Evolutionary conservation across 2,888 invertebrate species (phyloP).

Genomic region (Electrophaes corylata): DNA sequence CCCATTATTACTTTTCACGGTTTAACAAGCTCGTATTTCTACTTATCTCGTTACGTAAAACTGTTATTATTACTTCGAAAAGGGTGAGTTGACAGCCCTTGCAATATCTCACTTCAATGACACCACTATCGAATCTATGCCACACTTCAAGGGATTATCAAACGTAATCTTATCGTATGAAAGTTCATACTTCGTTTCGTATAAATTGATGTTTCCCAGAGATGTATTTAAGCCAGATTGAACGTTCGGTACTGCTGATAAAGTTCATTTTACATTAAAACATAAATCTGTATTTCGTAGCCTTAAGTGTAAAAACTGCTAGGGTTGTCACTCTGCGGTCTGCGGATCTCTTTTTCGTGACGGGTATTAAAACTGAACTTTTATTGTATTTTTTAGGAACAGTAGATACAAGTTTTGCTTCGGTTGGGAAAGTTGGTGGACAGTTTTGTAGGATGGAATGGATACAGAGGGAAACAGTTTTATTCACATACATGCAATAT

Average conservation of each 20-base stretch:
- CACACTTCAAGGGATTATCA: conserved; percentile 5
- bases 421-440: conserved; percentile 17
- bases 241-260: background rate
- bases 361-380: conserved; percentile 36
- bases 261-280: conserved; percentile 6
- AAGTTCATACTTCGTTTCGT: conserved; percentile 5
- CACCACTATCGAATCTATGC: conserved; percentile 1
- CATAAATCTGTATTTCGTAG: background rate
- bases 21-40: conserved; percentile 83
- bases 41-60: conserved; percentile 79
- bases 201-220: background rate
- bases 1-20: conserved; percentile 83
- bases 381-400: conserved; percentile 31
- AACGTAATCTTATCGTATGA: conserved; percentile 4
- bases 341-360: conserved; percentile 30
- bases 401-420: conserved; percentile 17
- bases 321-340: conserved; percentile 41
- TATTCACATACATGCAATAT: background rate
- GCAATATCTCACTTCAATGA: conserved; percentile 9
- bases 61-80: conserved; percentile 73
- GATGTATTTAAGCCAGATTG: background rate
- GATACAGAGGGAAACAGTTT: conserved; percentile 1
- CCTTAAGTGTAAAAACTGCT: conserved; percentile 19
- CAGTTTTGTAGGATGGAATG: conserved; percentile 13
- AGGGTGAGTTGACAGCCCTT: conserved; percentile 67